Percentiles rank a stretch among this genome's conserved stretches.
These are phyloP conservation scores for Pygoscelis adeliae DNA, from an alignment of 2,113 vertebrate species.

Conservation along the genomic window DNA sequence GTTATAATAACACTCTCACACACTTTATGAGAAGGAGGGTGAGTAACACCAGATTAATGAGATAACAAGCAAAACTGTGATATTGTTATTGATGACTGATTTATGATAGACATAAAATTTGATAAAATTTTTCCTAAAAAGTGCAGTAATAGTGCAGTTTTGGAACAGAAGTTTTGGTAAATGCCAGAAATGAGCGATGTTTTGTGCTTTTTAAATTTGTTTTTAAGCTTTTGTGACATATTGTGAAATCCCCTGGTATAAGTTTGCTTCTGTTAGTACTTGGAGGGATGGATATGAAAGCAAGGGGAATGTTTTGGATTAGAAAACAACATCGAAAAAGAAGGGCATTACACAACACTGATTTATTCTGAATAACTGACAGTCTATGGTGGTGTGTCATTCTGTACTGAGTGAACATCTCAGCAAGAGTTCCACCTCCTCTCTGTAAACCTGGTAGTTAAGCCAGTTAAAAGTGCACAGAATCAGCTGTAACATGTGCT, in stretches of 20 bases:
- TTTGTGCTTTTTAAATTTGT: not conserved
- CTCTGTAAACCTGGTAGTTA: not conserved
- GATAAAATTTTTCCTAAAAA: not conserved
- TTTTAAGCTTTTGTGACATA: not conserved
- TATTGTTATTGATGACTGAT: not conserved
- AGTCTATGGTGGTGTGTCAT: not conserved
- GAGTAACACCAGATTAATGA: not conserved
- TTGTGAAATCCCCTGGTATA: not conserved
- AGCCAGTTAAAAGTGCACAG: not conserved
- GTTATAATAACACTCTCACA: not conserved
- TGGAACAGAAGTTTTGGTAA: not conserved
- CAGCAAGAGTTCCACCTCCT: slow-evolving; percentile 17
- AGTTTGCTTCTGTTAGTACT: not conserved
- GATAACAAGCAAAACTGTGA: not conserved
- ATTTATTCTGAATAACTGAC: not conserved
- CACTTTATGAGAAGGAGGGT: not conserved
- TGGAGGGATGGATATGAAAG: not conserved
- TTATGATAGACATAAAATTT: not conserved
- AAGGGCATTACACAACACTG: not conserved
- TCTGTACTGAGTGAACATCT: not conserved
- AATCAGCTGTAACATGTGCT: not conserved
- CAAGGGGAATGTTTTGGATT: not conserved
- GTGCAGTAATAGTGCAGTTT: not conserved
- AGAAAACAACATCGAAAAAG: not conserved
- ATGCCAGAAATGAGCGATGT: not conserved